These are phyloP conservation scores for Aculops lycopersici DNA, from an alignment of 1,140 invertebrate genomes.

Conservation along the genomic window DNA sequence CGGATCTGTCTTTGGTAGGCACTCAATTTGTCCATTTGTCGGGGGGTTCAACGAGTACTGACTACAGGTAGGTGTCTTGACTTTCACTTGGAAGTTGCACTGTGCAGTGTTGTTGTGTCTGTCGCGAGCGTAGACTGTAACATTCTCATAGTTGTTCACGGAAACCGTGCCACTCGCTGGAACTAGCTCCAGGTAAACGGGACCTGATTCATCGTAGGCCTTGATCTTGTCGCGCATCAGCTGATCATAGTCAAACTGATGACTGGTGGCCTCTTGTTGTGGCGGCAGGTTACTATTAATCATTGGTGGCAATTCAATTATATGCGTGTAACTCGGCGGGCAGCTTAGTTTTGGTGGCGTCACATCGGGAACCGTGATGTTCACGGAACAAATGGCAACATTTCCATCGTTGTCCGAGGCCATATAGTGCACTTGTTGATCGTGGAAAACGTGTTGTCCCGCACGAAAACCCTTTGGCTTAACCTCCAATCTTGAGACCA, in stretches of 20 bases:
- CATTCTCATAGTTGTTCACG: slow-evolving; percentile 74
- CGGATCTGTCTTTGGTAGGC: slow-evolving; percentile 23
- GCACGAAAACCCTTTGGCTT: slow-evolving; percentile 63
- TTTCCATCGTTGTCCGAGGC: slow-evolving; percentile 89
- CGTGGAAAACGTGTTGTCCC: slow-evolving; percentile 53
- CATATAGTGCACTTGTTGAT: slow-evolving; percentile 68
- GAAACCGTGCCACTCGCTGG: slow-evolving; percentile 10
- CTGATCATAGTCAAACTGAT: slow-evolving; percentile 67
- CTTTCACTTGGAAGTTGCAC: slow-evolving; percentile 59
- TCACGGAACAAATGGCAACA: slow-evolving; percentile 78
- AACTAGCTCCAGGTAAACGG: slow-evolving; percentile 25
- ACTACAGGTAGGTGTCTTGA: slow-evolving; percentile 67
- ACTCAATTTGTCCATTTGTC: slow-evolving; percentile 53
- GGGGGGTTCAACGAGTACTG: slow-evolving; percentile 67
- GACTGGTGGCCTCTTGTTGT: slow-evolving; percentile 61
- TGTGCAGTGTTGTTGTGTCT: slow-evolving; percentile 54
- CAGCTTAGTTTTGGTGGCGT: slow-evolving; percentile 71
- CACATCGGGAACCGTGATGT: slow-evolving; percentile 70
- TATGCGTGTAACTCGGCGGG: slow-evolving; percentile 55
- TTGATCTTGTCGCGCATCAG: slow-evolving; percentile 50
- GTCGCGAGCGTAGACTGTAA: slow-evolving; percentile 60
- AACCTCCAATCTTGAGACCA: slow-evolving; percentile 58
- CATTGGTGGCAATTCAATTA: slow-evolving; percentile 64
- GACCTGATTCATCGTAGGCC: slow-evolving; percentile 54
- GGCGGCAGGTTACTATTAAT: no score